Evolutionary conservation across 1,140 invertebrate species (phyloP).

Genomic region (Drosophila chauvacae): DNA sequence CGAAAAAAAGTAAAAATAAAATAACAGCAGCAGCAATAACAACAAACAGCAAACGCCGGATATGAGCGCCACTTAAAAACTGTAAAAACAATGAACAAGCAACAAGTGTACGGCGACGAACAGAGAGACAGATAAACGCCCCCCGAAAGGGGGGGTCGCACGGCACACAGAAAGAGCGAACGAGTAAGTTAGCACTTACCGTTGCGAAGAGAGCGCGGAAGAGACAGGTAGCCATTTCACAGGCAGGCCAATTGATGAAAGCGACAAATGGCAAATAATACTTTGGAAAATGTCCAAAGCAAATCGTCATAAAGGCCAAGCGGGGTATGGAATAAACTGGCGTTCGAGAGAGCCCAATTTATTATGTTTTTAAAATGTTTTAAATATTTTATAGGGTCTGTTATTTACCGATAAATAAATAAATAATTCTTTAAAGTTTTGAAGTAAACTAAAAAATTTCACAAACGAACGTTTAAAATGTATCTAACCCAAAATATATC

Average conservation of each 20-base stretch:
- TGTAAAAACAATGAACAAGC: constrained; percentile 77
- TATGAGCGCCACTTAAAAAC: constrained; percentile 82
- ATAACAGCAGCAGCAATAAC: constrained; percentile 23
- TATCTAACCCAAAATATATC: too few species aligned
- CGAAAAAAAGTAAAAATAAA: constrained; percentile 43
- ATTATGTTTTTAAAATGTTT: neutral
- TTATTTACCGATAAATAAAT: too few species aligned
- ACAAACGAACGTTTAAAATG: too few species aligned
- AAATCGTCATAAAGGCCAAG: constrained; percentile 12
- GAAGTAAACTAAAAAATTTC: too few species aligned
- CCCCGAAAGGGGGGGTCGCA: constrained; percentile 12
- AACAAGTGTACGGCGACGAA: constrained; percentile 62
- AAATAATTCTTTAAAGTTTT: too few species aligned
- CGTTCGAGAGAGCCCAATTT: neutral
- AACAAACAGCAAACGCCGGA: constrained; percentile 73
- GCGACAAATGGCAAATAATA: constrained; percentile 79
- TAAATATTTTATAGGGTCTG: neutral
- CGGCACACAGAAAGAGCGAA: neutral
- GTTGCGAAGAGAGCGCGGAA: constrained; percentile 38
- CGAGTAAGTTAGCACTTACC: constrained; percentile 53
- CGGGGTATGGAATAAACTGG: neutral
- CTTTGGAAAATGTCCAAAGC: constrained; percentile 30
- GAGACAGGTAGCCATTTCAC: constrained; percentile 57
- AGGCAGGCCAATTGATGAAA: constrained; percentile 73
- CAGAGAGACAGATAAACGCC: constrained; percentile 9